Conservation (phyloP, 1,140 invertebrate species). For the Apis dorsata region DNA sequence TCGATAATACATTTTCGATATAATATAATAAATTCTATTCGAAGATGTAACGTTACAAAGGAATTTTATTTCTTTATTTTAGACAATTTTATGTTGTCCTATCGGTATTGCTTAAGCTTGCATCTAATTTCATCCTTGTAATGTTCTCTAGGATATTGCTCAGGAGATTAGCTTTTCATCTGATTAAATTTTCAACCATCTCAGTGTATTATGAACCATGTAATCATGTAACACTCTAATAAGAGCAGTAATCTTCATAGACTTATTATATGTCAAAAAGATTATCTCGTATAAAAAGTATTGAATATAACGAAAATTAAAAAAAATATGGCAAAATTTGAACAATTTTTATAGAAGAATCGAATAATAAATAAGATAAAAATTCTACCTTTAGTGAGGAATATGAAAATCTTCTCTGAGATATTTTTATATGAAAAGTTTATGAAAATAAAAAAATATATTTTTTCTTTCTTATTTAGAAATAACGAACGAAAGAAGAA, state of each 20-base stretch:
- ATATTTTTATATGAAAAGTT: neutral
- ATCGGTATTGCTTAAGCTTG: neutral
- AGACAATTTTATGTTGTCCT: neutral
- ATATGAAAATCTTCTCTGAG: too few relatives aligned
- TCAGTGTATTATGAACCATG: neutral
- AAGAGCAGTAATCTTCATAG: neutral
- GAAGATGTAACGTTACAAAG: neutral
- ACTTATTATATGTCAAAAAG: neutral
- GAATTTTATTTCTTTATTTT: neutral
- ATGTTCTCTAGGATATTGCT: neutral
- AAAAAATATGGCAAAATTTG: too few relatives aligned
- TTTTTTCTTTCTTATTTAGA: too few relatives aligned
- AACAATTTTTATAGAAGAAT: too few relatives aligned
- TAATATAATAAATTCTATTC: too few relatives aligned
- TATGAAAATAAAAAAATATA: too few relatives aligned
- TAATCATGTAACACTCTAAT: neutral
- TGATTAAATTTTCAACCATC: slow-evolving; percentile 4
- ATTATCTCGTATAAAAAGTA: too few relatives aligned
- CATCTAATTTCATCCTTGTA: neutral
- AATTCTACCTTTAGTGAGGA: too few relatives aligned
- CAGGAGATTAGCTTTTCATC: neutral
- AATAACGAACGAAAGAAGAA: neutral
- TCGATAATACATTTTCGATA: too few relatives aligned
- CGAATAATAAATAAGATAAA: too few relatives aligned
- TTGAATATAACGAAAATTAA: too few relatives aligned